These are phyloP conservation scores for Malurus splendens DNA, from an alignment of 2,797 vertebrate genomes.

Conservation along the genomic window DNA sequence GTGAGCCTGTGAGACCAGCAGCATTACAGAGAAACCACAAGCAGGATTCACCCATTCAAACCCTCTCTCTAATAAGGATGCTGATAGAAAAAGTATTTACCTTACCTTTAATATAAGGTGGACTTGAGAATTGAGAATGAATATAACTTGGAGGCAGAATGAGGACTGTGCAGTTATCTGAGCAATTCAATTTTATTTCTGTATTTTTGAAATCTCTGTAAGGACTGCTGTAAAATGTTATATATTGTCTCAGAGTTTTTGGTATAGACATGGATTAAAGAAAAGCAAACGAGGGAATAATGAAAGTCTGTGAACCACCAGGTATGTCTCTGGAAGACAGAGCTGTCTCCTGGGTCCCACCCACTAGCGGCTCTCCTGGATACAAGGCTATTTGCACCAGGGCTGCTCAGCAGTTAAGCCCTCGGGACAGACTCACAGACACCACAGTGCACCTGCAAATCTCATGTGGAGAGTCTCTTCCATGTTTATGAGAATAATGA, in stretches of 20 bases:
- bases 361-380: neutral
- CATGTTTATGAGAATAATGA: neutral
- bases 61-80: neutral
- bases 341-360: neutral
- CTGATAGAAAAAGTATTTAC: neutral
- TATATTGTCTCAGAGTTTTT: neutral
- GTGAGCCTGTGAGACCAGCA: neutral
- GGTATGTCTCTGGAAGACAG: neutral
- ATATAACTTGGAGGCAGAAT: neutral
- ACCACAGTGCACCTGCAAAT: neutral
- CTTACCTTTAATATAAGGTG: neutral
- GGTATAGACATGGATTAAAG: neutral
- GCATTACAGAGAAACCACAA: neutral
- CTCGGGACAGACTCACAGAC: rapidly evolving
- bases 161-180: neutral
- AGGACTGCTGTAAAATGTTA: neutral
- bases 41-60: neutral
- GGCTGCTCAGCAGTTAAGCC: neutral
- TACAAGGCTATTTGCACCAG: neutral
- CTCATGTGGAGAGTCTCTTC: neutral
- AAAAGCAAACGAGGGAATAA: neutral
- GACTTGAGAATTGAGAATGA: neutral
- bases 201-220: neutral
- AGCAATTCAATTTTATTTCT: neutral
- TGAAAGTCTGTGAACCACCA: neutral